phyloP scores from a whole-genome alignment of 2,797 vertebrate genomes.

The Gorsachius magnificus region DNA sequence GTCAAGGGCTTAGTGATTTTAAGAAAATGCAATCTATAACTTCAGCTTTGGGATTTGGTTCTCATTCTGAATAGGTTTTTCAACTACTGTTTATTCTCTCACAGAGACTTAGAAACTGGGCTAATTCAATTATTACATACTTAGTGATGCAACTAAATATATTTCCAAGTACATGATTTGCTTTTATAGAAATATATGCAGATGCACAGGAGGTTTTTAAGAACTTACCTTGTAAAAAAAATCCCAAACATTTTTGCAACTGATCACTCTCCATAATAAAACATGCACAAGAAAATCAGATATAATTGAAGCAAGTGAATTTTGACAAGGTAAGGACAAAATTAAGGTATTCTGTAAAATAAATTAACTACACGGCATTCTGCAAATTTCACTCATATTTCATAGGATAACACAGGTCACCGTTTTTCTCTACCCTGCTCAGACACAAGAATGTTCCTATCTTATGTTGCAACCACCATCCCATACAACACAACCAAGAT shows the following conservation, averaged over 20 bases:
- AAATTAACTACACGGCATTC: not conserved
- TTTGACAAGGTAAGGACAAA: not conserved
- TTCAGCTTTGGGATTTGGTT: not conserved
- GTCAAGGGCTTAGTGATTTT: not conserved
- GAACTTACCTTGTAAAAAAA: not conserved
- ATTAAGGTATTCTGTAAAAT: not conserved
- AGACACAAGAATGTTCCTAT: not conserved
- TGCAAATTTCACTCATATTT: not conserved
- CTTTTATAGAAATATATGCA: not conserved
- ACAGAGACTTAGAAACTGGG: not conserved
- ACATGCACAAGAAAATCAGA: not conserved
- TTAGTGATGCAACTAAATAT: not conserved
- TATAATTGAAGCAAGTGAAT: not conserved
- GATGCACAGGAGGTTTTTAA: not conserved
- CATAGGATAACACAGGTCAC: not conserved
- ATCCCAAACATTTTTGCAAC: not conserved
- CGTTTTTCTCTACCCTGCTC: not conserved
- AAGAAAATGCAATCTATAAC: not conserved
- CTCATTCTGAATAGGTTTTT: not conserved
- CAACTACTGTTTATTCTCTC: not conserved
- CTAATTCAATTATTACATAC: not conserved
- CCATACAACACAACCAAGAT: not conserved
- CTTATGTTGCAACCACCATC: not conserved
- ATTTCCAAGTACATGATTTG: not conserved
- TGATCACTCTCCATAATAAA: not conserved